phyloP scores from a whole-genome alignment of 2,113 vertebrate genomes.

The Lophius piscatorius region DNA sequence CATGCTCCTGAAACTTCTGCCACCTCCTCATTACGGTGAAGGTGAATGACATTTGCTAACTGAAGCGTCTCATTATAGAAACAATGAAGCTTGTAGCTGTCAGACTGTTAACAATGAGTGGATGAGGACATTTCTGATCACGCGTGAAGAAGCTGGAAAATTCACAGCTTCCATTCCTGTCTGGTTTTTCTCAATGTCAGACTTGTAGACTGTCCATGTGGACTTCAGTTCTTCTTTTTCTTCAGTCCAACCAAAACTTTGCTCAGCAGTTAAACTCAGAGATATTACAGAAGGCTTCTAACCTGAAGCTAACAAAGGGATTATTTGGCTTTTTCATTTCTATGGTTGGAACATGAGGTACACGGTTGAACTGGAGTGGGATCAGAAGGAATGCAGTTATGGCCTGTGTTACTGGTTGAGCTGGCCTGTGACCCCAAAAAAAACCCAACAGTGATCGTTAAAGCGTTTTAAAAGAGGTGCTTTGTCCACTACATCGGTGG shows the following conservation, averaged over 20 bases:
- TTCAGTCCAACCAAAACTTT: slow-evolving; percentile 2
- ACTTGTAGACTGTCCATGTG: too few species aligned
- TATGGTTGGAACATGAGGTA: slow-evolving; percentile 17
- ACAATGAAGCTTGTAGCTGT: background rate
- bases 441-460: too few species aligned
- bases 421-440: slow-evolving; percentile 1
- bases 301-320: slow-evolving; percentile 13
- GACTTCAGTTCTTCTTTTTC: background rate
- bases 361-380: slow-evolving; percentile 1
- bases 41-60: slow-evolving; percentile 5
- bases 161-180: too few species aligned
- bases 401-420: background rate
- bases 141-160: too few species aligned
- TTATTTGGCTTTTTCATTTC: slow-evolving; percentile 26
- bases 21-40: slow-evolving; percentile 6
- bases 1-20: background rate
- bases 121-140: too few species aligned
- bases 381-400: slow-evolving; percentile 14
- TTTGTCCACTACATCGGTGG: too few species aligned
- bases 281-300: background rate
- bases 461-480: too few species aligned
- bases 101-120: background rate
- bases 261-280: background rate
- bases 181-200: too few species aligned
- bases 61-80: background rate